phyloP scores from a whole-genome alignment of 64 coral and sea anemone genomes.

The Montipora capricornis region DNA sequence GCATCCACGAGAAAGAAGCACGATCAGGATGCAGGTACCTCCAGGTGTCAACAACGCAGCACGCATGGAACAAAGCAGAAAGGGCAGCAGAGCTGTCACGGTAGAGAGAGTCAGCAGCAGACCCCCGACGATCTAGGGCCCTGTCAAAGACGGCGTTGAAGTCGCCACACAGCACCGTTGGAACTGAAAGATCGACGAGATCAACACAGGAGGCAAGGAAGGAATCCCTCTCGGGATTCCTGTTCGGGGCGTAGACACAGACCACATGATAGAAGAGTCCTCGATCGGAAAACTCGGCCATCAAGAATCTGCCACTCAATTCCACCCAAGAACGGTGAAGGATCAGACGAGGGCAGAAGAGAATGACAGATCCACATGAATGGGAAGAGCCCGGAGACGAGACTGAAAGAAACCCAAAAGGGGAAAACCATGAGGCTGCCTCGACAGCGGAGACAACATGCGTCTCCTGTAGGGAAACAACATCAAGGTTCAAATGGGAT shows the following conservation, averaged over 20 bases:
- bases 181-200: not conserved
- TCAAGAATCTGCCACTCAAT: not conserved
- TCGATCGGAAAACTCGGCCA: not conserved
- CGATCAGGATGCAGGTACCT: not conserved
- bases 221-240: not conserved
- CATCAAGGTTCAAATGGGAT: not conserved
- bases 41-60: constrained; percentile 4
- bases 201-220: not conserved
- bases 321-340: not conserved
- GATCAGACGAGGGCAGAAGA: not conserved
- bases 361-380: constrained; percentile 8
- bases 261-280: not conserved
- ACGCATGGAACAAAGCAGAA: not conserved
- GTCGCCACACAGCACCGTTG: constrained; percentile 49
- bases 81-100: not conserved
- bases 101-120: not conserved
- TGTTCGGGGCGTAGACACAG: constrained; percentile 43
- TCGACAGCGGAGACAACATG: not conserved
- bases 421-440: not conserved
- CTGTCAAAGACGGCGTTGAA: constrained; percentile 72
- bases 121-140: not conserved
- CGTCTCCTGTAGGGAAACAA: constrained; percentile 52
- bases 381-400: not conserved
- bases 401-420: not conserved
- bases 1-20: not conserved